These are phyloP conservation scores for Dasysyrphus tricinctus DNA, from an alignment of 2,888 invertebrate species.

Conservation along the genomic window DNA sequence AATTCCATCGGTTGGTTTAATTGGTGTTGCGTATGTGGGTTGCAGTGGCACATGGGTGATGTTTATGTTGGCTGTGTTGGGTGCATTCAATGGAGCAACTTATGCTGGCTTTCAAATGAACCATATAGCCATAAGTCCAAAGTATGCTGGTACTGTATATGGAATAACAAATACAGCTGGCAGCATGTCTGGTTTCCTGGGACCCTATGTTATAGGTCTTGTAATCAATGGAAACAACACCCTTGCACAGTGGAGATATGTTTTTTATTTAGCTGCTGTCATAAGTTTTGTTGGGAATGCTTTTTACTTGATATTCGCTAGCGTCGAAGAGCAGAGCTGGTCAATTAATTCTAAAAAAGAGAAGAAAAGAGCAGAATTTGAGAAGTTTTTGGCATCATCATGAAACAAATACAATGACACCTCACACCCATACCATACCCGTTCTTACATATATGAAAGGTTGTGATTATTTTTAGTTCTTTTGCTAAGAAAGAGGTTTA, in stretches of 20 bases:
- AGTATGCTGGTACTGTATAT: conserved; percentile 93
- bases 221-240: conserved; percentile 86
- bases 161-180: conserved; percentile 94
- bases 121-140: conserved; percentile 91
- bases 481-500: no score
- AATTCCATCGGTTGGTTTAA: conserved; percentile 89
- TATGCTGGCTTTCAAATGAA: conserved; percentile 94
- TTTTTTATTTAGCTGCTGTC: conserved; percentile 91
- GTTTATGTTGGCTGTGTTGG: conserved; percentile 88
- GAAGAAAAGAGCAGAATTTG: background rate
- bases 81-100: conserved; percentile 90
- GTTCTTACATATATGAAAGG: background rate
- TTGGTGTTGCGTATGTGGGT: conserved; percentile 92
- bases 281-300: conserved; percentile 90
- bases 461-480: background rate
- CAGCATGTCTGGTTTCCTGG: conserved; percentile 92
- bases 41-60: conserved; percentile 89
- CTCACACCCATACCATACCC: background rate
- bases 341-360: conserved; percentile 74
- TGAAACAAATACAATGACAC: background rate
- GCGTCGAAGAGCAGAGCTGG: conserved; percentile 90
- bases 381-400: conserved; percentile 6
- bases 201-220: conserved; percentile 90
- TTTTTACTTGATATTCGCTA: conserved; percentile 91
- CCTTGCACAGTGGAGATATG: conserved; percentile 84